Base-by-base conservation (phyloP, 2,888 invertebrate species). In the Phortica okadai region DNA sequence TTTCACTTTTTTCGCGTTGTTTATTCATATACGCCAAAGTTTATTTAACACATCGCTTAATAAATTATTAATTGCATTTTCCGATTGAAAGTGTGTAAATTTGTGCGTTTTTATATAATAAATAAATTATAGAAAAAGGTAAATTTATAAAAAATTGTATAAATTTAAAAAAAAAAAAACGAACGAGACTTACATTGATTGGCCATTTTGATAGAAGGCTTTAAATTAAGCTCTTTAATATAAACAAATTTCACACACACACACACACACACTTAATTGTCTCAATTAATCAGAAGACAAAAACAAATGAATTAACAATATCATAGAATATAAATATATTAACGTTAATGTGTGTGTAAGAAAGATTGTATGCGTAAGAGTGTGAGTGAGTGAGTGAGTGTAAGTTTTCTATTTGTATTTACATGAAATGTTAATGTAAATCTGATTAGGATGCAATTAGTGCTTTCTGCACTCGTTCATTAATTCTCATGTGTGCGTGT, bases 381-480 rank as follows among this genome's bases (percentile, higher is more conserved):
- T 0, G 10, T 50, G 50, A 5, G 50, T 50, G 50, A 5, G 50
- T 50, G 14, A 45, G 16, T 58, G 58, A 14, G 56, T 21, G 58
- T n/a, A 16, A 2, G 3, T 33, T 33, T 33, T 33, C 33, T 33
- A 33, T 33, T 33, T 33, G 33, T 33, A 33, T 33, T 33, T 33
- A 45, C 67, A 62, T 74, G 72, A 70, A 76, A 78, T 75, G 73
- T 77, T 77, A 78, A 80, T 79, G 78, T 75, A 75, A 77, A 80
- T 78, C 77, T 75, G 74, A 83, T 81, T 80, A 78, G 77, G 79
- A 81, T 77, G 77, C 80, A 83, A 84, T 84, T 84, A 83, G 79
- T 67, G 74, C 74, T 69, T 75, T 75, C 76, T 80, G 76, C 74
- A 75, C 64, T 41, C 62, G 66, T 16, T 6, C 67, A 66, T 74